These are phyloP conservation scores for Tiliqua scincoides DNA, from an alignment of 2,113 vertebrate genomes.

Conservation along the genomic window DNA sequence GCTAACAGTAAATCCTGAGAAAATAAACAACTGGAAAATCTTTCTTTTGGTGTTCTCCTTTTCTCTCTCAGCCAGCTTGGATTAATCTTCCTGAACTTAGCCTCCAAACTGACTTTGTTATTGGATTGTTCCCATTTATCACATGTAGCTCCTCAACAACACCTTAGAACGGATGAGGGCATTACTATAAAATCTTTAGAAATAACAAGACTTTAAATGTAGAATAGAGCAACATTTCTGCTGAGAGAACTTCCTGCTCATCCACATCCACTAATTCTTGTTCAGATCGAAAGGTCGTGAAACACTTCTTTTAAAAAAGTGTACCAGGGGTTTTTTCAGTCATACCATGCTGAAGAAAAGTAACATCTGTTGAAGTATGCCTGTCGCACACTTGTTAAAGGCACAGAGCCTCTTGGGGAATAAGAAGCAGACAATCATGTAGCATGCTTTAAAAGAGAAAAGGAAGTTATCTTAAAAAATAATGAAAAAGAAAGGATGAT, in stretches of 20 bases:
- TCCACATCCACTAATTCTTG: background rate
- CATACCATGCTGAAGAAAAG: too few species aligned
- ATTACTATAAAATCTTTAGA: background rate
- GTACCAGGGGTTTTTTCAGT: too few species aligned
- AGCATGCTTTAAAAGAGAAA: too few species aligned
- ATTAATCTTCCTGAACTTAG: background rate
- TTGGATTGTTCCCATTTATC: background rate
- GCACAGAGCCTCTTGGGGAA: too few species aligned
- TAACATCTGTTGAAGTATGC: too few species aligned
- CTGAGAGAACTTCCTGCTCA: background rate
- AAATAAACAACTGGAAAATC: background rate
- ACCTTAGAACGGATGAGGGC: too few species aligned
- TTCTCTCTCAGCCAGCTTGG: background rate
- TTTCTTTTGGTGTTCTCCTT: background rate
- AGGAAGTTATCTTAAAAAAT: too few species aligned
- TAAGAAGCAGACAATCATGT: too few species aligned
- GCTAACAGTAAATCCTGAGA: background rate
- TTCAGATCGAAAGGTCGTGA: background rate
- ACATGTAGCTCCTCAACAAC: background rate
- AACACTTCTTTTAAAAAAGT: background rate
- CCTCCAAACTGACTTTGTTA: too few species aligned
- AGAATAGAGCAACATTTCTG: background rate
- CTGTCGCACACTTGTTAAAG: too few species aligned
- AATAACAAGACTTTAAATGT: background rate
- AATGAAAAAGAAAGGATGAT: too few species aligned